Percentiles rank a stretch among this genome's conserved stretches.
These are phyloP conservation scores for Agonum fuliginosum DNA, from an alignment of 2,888 invertebrate genomes.

Conservation along the genomic window DNA sequence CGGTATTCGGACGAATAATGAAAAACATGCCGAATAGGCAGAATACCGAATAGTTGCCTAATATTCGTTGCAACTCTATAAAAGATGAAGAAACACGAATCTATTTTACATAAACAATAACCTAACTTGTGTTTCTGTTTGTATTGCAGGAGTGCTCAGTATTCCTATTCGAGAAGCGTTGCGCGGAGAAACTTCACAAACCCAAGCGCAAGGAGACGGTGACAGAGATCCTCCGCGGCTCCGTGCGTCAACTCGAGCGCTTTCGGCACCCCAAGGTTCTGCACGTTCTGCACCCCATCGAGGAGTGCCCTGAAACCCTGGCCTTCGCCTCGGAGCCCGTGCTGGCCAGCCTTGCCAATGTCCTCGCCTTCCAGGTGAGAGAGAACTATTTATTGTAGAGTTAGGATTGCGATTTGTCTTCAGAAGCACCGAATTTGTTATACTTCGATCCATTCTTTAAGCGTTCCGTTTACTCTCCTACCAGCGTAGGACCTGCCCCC, in stretches of 20 bases:
- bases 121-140: neutral
- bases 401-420: too few relatives aligned
- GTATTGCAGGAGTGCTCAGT: conserved; percentile 90
- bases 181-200: conserved; percentile 93
- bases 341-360: conserved; percentile 90
- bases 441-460: too few relatives aligned
- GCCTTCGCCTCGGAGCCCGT: conserved; percentile 97
- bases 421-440: too few relatives aligned
- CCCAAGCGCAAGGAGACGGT: conserved; percentile 94
- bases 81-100: too few relatives aligned
- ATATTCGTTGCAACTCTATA: too few relatives aligned
- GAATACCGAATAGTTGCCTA: too few relatives aligned
- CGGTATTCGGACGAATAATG: too few relatives aligned
- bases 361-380: conserved; percentile 87
- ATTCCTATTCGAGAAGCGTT: conserved; percentile 94
- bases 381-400: too few relatives aligned
- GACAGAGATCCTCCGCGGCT: conserved; percentile 88
- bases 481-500: too few relatives aligned
- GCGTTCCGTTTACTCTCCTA: too few relatives aligned
- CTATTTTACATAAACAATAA: too few relatives aligned
- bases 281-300: conserved; percentile 82
- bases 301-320: conserved; percentile 90
- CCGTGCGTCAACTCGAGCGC: conserved; percentile 86
- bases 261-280: conserved; percentile 89
- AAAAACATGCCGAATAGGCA: too few relatives aligned